Evolutionary conservation across 53 echinoderm and acorn worm species (phyloP).

Genomic region (Actinopyga echinites): DNA sequence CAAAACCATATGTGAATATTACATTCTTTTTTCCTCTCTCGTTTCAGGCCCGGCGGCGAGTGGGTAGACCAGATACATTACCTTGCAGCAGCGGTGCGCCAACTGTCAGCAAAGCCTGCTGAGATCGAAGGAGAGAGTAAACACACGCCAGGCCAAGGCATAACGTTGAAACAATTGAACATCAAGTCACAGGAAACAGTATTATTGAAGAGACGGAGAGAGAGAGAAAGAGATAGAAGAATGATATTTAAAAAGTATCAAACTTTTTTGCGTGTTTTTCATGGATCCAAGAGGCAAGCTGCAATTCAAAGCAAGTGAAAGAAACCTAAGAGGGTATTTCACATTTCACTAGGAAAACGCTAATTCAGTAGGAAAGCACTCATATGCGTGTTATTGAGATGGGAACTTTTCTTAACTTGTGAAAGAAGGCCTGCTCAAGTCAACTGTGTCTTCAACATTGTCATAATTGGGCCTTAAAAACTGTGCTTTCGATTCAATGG

Average conservation of each 20-base stretch:
- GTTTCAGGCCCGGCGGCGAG: conserved; percentile 45
- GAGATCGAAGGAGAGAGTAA: not conserved
- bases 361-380: no score
- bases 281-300: not conserved
- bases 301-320: not conserved
- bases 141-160: not conserved
- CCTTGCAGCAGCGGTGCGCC: conserved; percentile 45
- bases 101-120: conserved; percentile 40
- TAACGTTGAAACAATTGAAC: not conserved
- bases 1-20: no score
- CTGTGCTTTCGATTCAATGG: no score
- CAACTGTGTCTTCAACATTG: no score
- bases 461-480: no score
- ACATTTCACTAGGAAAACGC: no score
- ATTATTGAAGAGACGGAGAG: not conserved
- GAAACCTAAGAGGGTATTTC: no score
- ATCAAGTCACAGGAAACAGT: not conserved
- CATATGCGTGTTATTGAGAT: no score
- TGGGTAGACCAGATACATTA: conserved; percentile 35
- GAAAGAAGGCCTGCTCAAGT: no score
- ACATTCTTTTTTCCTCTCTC: not conserved
- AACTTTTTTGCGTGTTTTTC: not conserved
- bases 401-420: no score
- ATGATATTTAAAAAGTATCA: not conserved
- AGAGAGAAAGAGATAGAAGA: not conserved